phyloP scores from a whole-genome alignment of 2,888 invertebrate species.

The Tromatobia lineatoria region DNA sequence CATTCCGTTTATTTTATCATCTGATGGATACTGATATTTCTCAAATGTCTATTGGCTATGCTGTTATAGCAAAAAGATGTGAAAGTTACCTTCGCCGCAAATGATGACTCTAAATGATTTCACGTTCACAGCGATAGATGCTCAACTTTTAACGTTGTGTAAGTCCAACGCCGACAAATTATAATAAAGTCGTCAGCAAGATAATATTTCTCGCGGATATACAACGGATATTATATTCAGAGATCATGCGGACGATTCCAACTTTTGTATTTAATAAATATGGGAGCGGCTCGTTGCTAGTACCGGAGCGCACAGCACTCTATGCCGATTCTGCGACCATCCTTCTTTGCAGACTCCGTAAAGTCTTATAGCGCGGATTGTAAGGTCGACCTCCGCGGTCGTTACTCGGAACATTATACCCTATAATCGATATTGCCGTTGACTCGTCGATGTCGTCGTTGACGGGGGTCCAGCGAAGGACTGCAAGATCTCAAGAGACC shows the following conservation, averaged over 20 bases:
- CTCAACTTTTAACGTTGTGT: too few species aligned
- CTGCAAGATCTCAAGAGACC: conserved; percentile 45
- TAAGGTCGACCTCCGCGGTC: conserved; percentile 56
- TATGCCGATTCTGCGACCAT: conserved; percentile 19
- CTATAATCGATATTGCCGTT: conserved; percentile 67
- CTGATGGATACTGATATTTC: too few species aligned
- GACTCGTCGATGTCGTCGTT: conserved; percentile 58
- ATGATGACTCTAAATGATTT: too few species aligned
- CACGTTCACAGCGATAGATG: too few species aligned
- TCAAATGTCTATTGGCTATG: too few species aligned
- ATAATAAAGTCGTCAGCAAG: too few species aligned
- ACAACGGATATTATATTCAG: background rate
- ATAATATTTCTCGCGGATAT: background rate
- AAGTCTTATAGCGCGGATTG: background rate
- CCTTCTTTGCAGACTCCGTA: conserved; percentile 1
- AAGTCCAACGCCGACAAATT: too few species aligned
- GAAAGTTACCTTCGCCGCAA: too few species aligned
- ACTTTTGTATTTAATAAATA: background rate
- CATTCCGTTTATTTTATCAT: too few species aligned
- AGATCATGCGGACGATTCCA: background rate
- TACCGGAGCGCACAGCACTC: background rate
- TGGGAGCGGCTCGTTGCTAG: conserved; percentile 8
- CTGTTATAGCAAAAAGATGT: too few species aligned
- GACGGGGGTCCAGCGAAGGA: conserved; percentile 25
- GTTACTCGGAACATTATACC: conserved; percentile 67